Conservation (phyloP, 2,888 invertebrate genomes). For the Xylophagus ater region DNA sequence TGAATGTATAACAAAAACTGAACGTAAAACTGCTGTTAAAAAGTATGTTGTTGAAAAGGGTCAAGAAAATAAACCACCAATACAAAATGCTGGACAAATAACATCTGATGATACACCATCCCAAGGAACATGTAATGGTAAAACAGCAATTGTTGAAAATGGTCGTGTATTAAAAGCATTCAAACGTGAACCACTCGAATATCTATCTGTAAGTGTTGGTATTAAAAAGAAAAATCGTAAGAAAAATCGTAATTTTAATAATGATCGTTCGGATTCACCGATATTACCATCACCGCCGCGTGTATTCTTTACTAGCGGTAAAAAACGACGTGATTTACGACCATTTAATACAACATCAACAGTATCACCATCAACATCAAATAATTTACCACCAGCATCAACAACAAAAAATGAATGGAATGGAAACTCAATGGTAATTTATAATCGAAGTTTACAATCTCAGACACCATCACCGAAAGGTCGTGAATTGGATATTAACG, state of each 20-base stretch:
- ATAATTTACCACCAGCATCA: slow-evolving; percentile 15
- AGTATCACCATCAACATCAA: slow-evolving; percentile 15
- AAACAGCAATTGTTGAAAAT: slow-evolving; percentile 32
- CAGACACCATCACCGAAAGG: slow-evolving; percentile 46
- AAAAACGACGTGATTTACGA: slow-evolving; percentile 46
- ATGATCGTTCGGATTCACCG: slow-evolving; percentile 57
- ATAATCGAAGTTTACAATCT: slow-evolving; percentile 46
- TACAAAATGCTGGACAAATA: slow-evolving; percentile 6
- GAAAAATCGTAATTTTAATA: slow-evolving; percentile 45
- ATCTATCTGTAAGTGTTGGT: slow-evolving; percentile 52
- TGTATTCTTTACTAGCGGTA: slow-evolving; percentile 47
- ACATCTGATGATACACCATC: slow-evolving; percentile 10
- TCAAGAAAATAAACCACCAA: slow-evolving; percentile 35
- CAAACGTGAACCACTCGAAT: slow-evolving; percentile 64
- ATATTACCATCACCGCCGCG: slow-evolving; percentile 57
- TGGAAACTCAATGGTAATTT: slow-evolving; percentile 59
- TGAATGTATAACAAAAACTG: slow-evolving; percentile 49
- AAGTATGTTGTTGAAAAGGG: slow-evolving; percentile 33
- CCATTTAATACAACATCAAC: slow-evolving; percentile 40
- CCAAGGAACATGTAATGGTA: slow-evolving; percentile 13
- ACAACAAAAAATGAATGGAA: slow-evolving; percentile 46
- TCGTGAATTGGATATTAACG: slow-evolving; percentile 26
- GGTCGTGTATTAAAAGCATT: slow-evolving; percentile 49
- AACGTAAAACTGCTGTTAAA: slow-evolving; percentile 41
- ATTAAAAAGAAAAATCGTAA: slow-evolving; percentile 63